Evolutionary conservation across 2,113 vertebrate genomes (phyloP).

Genomic region (Ahaetulla prasina): DNA sequence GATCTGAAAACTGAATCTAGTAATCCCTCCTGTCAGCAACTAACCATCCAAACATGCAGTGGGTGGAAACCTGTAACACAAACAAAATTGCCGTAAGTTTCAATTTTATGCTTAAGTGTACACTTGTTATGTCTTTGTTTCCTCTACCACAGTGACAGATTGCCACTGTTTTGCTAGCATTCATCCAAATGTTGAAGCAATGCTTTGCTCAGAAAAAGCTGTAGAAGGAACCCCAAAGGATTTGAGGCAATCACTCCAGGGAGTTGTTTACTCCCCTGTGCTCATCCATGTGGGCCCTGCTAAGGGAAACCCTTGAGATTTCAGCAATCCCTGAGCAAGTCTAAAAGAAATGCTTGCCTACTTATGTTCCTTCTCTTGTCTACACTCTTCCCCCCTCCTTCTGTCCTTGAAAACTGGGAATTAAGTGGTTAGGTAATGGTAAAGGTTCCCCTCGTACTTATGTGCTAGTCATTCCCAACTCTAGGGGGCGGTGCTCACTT

Average conservation of each 20-base stretch:
- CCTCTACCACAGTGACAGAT: not conserved
- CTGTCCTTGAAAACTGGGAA: not conserved
- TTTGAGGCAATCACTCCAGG: not conserved
- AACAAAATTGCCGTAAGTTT: not conserved
- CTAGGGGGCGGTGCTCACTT: no score
- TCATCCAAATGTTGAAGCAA: not conserved
- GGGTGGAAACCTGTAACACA: not conserved
- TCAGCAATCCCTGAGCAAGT: not conserved
- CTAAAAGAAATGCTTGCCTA: not conserved
- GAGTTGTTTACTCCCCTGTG: not conserved
- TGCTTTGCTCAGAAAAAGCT: not conserved
- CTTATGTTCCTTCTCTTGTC: not conserved
- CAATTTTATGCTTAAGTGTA: not conserved
- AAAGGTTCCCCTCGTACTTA: no score
- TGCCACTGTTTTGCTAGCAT: not conserved
- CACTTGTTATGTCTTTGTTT: not conserved
- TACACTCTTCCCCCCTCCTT: not conserved
- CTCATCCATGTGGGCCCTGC: not conserved
- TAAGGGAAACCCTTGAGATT: not conserved
- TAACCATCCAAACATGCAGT: not conserved
- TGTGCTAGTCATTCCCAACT: no score
- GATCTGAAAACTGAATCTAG: not conserved
- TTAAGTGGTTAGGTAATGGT: not conserved
- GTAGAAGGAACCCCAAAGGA: not conserved
- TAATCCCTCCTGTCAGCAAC: not conserved